A percentile compares a stretch with the other conserved stretches of the same genome.
Evolutionary conservation across 2,797 vertebrate species (phyloP).

Genomic region (Mormyrops attenuatus): DNA sequence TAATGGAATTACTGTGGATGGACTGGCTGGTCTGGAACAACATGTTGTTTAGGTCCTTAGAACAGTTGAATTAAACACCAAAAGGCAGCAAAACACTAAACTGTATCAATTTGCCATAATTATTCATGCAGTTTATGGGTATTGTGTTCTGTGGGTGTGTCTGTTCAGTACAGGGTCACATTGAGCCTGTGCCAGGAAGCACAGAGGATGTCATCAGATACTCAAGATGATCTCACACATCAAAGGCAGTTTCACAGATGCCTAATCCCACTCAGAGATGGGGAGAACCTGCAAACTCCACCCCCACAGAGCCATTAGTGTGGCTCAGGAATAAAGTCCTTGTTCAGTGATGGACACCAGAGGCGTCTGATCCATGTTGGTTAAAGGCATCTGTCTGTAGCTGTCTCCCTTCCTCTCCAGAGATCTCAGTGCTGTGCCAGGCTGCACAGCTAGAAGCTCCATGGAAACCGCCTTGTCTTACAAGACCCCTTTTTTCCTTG

Average conservation of each 20-base stretch:
- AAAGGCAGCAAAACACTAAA: not conserved
- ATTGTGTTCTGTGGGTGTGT: not conserved
- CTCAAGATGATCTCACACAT: not conserved
- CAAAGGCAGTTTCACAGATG: not conserved
- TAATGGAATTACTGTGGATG: conserved; percentile 5
- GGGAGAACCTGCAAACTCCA: not conserved
- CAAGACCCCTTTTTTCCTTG: not conserved
- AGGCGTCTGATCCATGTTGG: not conserved
- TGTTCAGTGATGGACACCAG: not conserved
- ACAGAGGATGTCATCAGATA: not conserved
- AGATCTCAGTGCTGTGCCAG: not conserved
- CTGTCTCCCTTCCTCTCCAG: not conserved
- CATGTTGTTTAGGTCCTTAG: not conserved
- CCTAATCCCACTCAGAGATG: not conserved
- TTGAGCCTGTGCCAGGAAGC: not conserved
- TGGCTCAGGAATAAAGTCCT: not conserved
- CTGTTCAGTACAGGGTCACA: not conserved
- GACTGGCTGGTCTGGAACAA: not conserved
- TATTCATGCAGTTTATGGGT: not conserved
- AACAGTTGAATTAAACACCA: not conserved
- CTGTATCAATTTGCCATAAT: not conserved
- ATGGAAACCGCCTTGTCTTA: not conserved
- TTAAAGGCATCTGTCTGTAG: not conserved
- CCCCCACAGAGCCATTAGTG: not conserved
- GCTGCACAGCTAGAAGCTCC: not conserved